Evolutionary conservation across 92 coral and sea anemone species (phyloP), one percentile per base, ranked within the genome.

Genomic region (Siderastrea radians): DNA sequence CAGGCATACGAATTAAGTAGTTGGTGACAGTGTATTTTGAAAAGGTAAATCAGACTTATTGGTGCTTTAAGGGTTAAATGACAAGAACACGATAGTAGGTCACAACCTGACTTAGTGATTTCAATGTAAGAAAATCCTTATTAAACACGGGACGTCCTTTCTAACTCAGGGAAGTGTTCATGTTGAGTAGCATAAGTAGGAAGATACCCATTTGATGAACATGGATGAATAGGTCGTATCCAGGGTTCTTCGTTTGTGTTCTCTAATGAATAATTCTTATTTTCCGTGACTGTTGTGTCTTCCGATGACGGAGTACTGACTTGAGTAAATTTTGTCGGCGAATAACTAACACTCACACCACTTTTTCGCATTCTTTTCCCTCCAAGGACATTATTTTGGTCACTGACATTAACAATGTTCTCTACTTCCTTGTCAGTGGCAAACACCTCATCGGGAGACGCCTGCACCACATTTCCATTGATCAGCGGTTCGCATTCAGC

Each of bases 401-500:
- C 68, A 44, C 14, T 64, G 59, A 63, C 43, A 67, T 43, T 7
- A 9, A 15, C 6, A 6, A 44, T 53, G 71, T 68, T 60, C 12
- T n/a, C 76, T 68, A 48, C 14, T 17, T 68, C 76, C 50, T 53
- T 11, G 14, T 80, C 74, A 6, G 50, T 51, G 14, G n/a, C 53
- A 81, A 44, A 43, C 64, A 38, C 72, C 10, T 70, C 86, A 55
- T n/a, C 1, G 11, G 44, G 38, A 48, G 38, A 53, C 5, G 68
- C 79, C 79, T 50, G 71, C 48, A 38, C 59, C 17, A 12, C 60
- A 83, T 48, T 49, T 26, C 70, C 80, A 46, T 83, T 83, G 38
- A 83, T 72, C 72, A 83, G 80, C 80, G 87, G 87, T 59, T 83
- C 80, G 26, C 80, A 52, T 49, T 83, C 87, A 4, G 70, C 14